These are phyloP conservation scores for Sterna hirundo DNA, from an alignment of 2,113 vertebrate species.

Conservation along the genomic window DNA sequence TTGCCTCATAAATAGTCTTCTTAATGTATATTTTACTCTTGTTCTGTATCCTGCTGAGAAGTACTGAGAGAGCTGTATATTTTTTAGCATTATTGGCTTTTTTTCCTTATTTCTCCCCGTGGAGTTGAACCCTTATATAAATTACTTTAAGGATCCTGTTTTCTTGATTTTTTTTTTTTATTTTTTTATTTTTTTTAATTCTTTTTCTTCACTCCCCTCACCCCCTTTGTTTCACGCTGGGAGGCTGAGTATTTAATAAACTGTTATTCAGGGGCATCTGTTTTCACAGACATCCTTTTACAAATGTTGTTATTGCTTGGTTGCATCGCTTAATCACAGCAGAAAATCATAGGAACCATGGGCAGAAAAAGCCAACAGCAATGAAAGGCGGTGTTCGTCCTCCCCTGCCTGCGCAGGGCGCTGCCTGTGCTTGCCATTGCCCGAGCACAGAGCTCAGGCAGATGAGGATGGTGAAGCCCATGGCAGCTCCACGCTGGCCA, in stretches of 20 bases:
- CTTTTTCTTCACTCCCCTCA: not conserved
- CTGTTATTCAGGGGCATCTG: not conserved
- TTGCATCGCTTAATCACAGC: not conserved
- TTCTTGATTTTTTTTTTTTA: not conserved
- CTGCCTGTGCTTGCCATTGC: accelerated
- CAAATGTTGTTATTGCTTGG: not conserved
- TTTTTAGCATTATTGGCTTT: constrained; percentile 42
- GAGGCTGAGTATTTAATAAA: constrained; percentile 17
- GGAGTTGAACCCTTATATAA: constrained; percentile 33
- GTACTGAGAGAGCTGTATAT: not conserved
- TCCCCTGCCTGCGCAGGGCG: accelerated
- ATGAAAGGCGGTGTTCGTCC: accelerated
- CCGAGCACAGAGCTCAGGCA: not conserved
- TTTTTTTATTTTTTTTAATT: not conserved
- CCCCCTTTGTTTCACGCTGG: not conserved
- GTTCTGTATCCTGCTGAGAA: constrained; percentile 22
- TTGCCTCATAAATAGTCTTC: not conserved
- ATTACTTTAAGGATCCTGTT: constrained; percentile 16
- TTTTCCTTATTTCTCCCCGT: constrained; percentile 27
- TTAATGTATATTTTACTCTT: constrained; percentile 33
- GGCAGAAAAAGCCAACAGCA: not conserved
- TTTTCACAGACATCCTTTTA: not conserved
- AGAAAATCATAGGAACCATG: not conserved
- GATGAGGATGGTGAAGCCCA: accelerated
- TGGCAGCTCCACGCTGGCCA: accelerated